Base-by-base conservation (phyloP, 2,113 vertebrate genomes). In the Pungitius pungitius region DNA sequence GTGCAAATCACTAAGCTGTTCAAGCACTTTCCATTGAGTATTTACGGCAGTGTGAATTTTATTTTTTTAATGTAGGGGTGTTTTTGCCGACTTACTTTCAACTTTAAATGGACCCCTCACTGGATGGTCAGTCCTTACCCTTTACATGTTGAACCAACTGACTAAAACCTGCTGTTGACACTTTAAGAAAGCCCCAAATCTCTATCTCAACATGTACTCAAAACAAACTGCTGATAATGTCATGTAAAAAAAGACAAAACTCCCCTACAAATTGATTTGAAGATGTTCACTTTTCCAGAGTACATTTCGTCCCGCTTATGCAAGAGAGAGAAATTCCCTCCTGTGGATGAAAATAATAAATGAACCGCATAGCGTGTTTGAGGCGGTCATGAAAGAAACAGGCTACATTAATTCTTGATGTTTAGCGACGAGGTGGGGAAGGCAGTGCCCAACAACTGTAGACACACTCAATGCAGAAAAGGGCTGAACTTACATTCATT, bases 401-500 rank as follows among this genome's bases (percentile, higher is more conserved):
- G 70, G 51, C 42, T 39, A 76, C 70, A 59, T 54, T 42, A 15
- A 77, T 30, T 67, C 17, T 73, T 49, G 26, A 49, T 62, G 63
- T 55, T 67, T 24, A 69, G 40, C 39, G n/a, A 63, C 55, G 56
- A n/a, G 27, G 1, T 1, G 17, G 15, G 10, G 20, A 49, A 30
- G 49, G 52, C 3, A 27, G 45, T 60, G 56, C 40, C 15, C 52
- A 69, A 67, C 24, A 57, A 59, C 47, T 78, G 39, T 35, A 52
- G 64, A 60, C 20, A 77, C 37, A 78, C 35, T 37, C 14, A 67
- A 66, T 39, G 60, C 26, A 52, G 13, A 55, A 24, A n/a, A 64
- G 11, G 14, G n/a, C 15, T 45, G 27, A 40, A 8, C 69, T 61
- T 81, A 88, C 78, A 81, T 87, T 90, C 73, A 2, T 78, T 39